Evolutionary conservation across 2,113 vertebrate genomes (phyloP), one percentile per base, ranked within the genome.

Genomic region (Lampris incognitus): DNA sequence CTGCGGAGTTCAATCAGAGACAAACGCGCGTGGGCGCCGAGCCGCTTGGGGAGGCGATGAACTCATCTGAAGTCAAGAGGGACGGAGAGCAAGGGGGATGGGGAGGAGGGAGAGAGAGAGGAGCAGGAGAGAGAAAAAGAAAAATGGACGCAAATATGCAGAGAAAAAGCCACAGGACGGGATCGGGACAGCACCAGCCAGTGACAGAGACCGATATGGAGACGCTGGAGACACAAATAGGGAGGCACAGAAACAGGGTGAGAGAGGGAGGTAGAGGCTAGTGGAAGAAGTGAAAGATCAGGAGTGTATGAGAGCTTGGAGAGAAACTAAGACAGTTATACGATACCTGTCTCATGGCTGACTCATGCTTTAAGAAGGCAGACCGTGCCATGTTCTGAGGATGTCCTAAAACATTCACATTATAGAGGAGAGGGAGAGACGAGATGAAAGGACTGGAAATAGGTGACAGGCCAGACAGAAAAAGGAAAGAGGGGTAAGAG

Each of bases 1-100:
- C 37, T 72, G 61, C 3, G 0, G 24, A 74, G 72, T 83, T 85
- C 69, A 85, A 81, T 82, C 83, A 78, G 51, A 81, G 65, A 78
- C 57, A 83, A 42, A 63, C 71, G 69, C 59, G 72, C 62, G 87
- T 79, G 72, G 81, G 82, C 66, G 72, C 75, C 13, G 44, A 64
- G 9, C 79, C 85, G 87, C 80, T 51, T 46, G 63, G 81, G 81
- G 42, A 82, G 78, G 76, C 69, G 54, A 61, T 87, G 60, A 81
- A 82, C 70, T 86, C 82, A 74, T 82, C 66, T 72, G 60, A 78
- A 81, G 83, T 81, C 79, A 67, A 57, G 39, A 5, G 64, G 74
- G 74, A 51, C 67, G 62, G 52, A 77, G 11, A 59, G 71, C 37
- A 50, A 72, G 39, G 39, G 52, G 42, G 74, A 79, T 66, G 39